phyloP scores from a whole-genome alignment of 2,797 vertebrate genomes.

The Alfaro cultratus region DNA sequence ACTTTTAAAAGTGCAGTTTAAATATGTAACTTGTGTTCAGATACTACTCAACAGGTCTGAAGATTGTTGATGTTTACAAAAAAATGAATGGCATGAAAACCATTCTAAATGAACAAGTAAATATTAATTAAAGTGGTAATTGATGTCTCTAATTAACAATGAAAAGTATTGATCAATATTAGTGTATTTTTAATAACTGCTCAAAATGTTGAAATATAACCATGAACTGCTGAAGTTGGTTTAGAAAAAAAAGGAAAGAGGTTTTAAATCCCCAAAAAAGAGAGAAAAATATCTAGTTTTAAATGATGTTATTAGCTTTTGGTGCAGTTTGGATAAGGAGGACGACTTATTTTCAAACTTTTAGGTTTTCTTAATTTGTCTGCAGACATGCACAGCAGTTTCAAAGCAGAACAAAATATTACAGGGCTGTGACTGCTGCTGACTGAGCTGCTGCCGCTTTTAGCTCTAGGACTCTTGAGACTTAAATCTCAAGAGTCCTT shows the following conservation, averaged over 20 bases:
- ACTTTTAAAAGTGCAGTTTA: background rate
- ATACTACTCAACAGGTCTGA: no score
- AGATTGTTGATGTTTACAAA: background rate
- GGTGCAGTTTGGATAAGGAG: no score
- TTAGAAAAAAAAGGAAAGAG: background rate
- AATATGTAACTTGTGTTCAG: background rate
- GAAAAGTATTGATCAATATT: background rate
- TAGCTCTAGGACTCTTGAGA: background rate
- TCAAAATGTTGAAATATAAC: background rate
- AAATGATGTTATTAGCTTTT: background rate
- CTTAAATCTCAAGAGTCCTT: background rate
- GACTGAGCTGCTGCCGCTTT: constrained; percentile 7
- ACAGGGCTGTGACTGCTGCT: constrained; percentile 7
- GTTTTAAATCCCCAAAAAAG: background rate
- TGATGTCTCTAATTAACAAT: background rate
- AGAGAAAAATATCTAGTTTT: background rate
- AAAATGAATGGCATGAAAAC: background rate
- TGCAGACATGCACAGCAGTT: background rate
- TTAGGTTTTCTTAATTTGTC: background rate
- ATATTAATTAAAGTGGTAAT: background rate
- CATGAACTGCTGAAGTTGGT: background rate
- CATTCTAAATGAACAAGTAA: background rate
- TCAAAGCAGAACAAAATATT: background rate
- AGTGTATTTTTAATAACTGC: background rate
- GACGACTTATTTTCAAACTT: background rate